A percentile compares a stretch with the other conserved stretches of the same genome.
phyloP scores from a whole-genome alignment of 2,797 vertebrate species.

The Uromys caudimaculatus region DNA sequence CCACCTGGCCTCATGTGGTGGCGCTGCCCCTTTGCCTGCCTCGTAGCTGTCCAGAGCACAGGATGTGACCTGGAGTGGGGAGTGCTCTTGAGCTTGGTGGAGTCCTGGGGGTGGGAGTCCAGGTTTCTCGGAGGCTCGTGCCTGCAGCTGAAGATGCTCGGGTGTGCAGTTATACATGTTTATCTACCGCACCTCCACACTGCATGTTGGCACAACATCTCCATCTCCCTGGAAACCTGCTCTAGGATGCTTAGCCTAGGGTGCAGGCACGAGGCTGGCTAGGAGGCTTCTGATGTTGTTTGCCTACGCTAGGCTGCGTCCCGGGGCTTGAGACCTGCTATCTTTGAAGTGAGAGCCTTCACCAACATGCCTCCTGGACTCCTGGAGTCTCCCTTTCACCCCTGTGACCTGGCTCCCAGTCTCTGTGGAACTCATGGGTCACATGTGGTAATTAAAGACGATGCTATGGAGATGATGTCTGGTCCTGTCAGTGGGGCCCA shows the following conservation, averaged over 20 bases:
- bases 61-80: neutral
- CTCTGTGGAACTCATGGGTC: accelerated
- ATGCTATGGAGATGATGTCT: accelerated
- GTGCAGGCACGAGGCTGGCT: neutral
- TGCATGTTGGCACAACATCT: accelerated
- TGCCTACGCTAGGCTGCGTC: neutral
- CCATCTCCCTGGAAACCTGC: neutral
- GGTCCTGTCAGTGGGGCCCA: neutral
- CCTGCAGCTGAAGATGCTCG: neutral
- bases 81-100: neutral
- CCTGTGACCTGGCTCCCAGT: neutral
- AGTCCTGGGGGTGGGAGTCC: too few relatives aligned
- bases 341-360: neutral
- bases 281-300: neutral
- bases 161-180: neutral
- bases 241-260: neutral
- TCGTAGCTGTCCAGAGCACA: neutral
- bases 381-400: neutral
- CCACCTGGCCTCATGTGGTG: accelerated
- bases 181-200: accelerated
- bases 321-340: neutral
- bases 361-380: too few relatives aligned
- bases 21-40: neutral
- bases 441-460: neutral
- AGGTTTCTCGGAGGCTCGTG: neutral